Percentiles rank a stretch among this genome's conserved stretches.
Conservation (phyloP, 2,797 vertebrate species). For the Xiphorhynchus erythropygius region DNA sequence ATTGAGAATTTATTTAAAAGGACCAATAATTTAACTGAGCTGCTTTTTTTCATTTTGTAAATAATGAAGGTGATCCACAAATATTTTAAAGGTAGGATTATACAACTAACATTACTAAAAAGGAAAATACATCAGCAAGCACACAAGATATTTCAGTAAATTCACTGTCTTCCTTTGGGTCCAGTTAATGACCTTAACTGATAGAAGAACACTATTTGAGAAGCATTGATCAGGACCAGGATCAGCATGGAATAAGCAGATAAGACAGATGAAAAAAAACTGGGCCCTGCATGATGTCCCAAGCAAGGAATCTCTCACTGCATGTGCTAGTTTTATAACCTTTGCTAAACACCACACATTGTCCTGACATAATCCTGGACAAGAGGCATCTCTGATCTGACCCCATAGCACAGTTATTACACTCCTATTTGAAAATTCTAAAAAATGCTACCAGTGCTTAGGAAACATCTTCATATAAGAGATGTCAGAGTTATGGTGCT, state of each 20-base stretch:
- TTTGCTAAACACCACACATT: not conserved
- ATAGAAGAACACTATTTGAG: not conserved
- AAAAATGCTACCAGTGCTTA: not conserved
- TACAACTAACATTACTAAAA: not conserved
- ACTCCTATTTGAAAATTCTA: not conserved
- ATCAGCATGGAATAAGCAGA: not conserved
- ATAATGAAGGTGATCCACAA: not conserved
- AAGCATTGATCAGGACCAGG: not conserved
- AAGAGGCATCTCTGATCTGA: not conserved
- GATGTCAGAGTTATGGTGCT: not conserved
- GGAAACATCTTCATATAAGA: not conserved
- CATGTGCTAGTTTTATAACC: not conserved
- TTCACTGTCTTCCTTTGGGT: not conserved
- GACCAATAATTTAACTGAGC: not conserved
- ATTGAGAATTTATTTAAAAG: not conserved
- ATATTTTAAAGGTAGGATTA: not conserved
- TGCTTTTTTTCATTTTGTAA: not conserved
- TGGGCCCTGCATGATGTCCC: not conserved
- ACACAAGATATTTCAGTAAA: not conserved
- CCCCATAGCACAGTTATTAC: not conserved
- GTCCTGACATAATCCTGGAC: not conserved
- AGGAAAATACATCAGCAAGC: not conserved
- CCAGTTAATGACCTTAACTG: not conserved
- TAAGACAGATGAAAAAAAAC: not conserved
- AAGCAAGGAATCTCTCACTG: not conserved